Base-by-base conservation (phyloP, 37 sponge, comb jelly and placozoan genomes). In the Ianthella basta region DNA sequence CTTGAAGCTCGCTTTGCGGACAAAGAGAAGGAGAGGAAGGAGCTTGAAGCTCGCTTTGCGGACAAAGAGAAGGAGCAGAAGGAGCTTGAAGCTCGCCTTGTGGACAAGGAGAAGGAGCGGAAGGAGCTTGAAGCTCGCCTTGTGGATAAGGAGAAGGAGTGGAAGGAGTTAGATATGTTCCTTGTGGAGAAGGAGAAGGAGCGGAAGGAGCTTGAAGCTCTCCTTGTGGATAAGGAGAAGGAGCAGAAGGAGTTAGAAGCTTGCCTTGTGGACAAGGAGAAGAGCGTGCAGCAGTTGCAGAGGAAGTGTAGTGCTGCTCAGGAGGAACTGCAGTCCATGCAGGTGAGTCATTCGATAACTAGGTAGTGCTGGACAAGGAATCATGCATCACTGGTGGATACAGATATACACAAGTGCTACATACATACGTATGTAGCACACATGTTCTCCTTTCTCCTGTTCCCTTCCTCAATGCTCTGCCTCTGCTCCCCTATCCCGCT, bases 291-390 rank as follows among this genome's bases (percentile, higher is more conserved):
- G 36, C 56, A 63, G 14, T 50, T 85, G 66, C 63, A 82, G 59
- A 64, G 74, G 84, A 85, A 89, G 79, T 60, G 89, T 50, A 82
- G 87, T 59, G n/a, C 12, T 55, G 54, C 67, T 1, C 85, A 40
- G 55, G 82, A 72, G 25, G 90, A 87, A 32, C 39, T 93, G 36
- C 37, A 25, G 27, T 80, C 72, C 33, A 79, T 88, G 81, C 60
- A 86, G 70, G 70, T 69, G 32, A 69, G 63, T 27, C 12, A 61
- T 4, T 44, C 6, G 50, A n/a, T n/a, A n/a, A 44, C 50, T 44
- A 8, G 8, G 8, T 8, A 3, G 8, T 44, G 50, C 50, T 10
- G 8, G 50, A 10, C 3, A 44, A 44, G 50, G 50, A 44, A 44
- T 10, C 50, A 44, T 44, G 50, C 50, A 10, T 44, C 8, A 44